phyloP scores from a whole-genome alignment of 2,113 vertebrate species.

The Hepsetus odoe region DNA sequence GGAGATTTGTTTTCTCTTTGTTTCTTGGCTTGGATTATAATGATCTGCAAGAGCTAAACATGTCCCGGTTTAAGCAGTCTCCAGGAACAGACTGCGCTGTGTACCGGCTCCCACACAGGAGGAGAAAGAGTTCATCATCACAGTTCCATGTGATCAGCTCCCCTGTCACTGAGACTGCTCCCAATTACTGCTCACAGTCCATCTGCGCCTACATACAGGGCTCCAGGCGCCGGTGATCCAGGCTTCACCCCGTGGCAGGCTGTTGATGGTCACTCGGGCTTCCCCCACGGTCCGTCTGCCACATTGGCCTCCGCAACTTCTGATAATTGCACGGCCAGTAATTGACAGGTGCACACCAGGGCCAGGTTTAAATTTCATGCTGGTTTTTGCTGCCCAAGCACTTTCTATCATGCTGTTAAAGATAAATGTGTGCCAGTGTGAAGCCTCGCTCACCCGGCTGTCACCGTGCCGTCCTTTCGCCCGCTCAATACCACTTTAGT shows the following conservation, averaged over 20 bases:
- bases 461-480: neutral
- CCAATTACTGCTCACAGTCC: slow-evolving; percentile 33
- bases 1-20: neutral
- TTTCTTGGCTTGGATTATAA: neutral
- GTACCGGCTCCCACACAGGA: neutral
- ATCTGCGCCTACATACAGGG: slow-evolving; percentile 12
- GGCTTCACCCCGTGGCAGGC: neutral
- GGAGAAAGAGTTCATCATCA: neutral
- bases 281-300: neutral
- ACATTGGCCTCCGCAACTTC: neutral
- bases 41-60: neutral
- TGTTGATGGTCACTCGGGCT: slow-evolving; percentile 16
- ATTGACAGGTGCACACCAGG: neutral
- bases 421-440: neutral
- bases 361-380: neutral
- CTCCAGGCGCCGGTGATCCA: neutral
- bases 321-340: neutral
- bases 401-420: slow-evolving; percentile 3
- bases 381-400: neutral
- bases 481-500: neutral
- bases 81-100: neutral
- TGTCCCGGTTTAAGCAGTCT: neutral
- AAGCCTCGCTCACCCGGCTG: neutral
- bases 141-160: neutral
- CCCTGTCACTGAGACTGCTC: slow-evolving; percentile 2